phyloP scores from a whole-genome alignment of 2,888 invertebrate species.

The Plebejus melissa region DNA sequence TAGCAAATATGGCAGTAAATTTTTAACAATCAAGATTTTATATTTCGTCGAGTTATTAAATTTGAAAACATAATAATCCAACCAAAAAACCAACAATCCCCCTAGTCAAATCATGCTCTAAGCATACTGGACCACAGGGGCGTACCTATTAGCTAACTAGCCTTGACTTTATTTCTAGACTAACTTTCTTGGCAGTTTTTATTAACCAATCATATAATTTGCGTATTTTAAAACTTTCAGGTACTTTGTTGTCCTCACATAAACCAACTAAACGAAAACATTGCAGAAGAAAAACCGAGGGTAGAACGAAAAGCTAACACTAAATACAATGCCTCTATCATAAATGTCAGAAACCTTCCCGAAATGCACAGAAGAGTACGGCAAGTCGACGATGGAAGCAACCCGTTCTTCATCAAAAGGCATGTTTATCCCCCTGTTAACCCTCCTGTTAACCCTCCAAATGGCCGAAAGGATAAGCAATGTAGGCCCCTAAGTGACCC shows the following conservation, averaged over 20 bases:
- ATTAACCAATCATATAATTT: background rate
- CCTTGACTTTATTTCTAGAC: too few relatives aligned
- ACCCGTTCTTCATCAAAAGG: constrained; percentile 28
- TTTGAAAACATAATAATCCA: too few relatives aligned
- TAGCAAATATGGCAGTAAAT: background rate
- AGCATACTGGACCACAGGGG: too few relatives aligned
- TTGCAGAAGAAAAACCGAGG: background rate
- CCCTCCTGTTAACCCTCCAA: constrained; percentile 33
- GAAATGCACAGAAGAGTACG: background rate
- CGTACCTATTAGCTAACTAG: too few relatives aligned
- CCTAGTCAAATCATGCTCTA: too few relatives aligned
- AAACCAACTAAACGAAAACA: background rate
- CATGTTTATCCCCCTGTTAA: background rate
- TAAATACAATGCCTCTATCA: background rate
- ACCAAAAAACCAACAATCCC: too few relatives aligned
- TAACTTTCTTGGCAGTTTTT: too few relatives aligned
- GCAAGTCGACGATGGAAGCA: background rate
- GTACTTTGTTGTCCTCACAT: background rate
- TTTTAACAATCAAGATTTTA: background rate
- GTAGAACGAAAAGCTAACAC: background rate
- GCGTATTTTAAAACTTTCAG: background rate
- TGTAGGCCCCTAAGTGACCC: constrained; percentile 52
- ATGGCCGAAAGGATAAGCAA: constrained; percentile 39
- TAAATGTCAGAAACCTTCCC: background rate
- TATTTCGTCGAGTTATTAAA: background rate